phyloP scores from a whole-genome alignment of 53 echinoderm and acorn worm genomes.

The Paracentrotus lividus region DNA sequence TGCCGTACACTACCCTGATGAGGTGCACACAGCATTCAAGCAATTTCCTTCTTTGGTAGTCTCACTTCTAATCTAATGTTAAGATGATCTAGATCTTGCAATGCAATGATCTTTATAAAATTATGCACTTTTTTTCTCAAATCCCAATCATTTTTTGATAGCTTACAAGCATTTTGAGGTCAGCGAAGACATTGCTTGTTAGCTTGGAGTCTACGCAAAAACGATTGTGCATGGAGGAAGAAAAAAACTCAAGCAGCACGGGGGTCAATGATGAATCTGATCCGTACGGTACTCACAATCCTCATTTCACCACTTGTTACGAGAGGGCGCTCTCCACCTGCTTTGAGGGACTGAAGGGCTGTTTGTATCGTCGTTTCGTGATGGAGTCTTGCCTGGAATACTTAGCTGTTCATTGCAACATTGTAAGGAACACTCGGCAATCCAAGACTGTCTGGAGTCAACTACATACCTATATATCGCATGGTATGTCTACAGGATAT shows the following conservation, averaged over 20 bases:
- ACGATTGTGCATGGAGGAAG: neutral
- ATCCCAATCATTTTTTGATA: neutral
- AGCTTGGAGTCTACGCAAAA: neutral
- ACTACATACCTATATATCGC: conserved; percentile 29
- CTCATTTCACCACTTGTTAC: conserved; percentile 34
- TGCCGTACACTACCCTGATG: too few species aligned
- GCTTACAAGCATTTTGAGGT: neutral
- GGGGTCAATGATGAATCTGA: neutral
- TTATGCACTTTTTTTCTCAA: neutral
- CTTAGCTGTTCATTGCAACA: conserved; percentile 35
- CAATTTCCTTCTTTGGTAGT: too few species aligned
- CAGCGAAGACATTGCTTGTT: neutral
- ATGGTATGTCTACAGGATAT: too few species aligned
- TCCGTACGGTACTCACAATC: neutral
- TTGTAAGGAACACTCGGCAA: neutral
- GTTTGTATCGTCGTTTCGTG: neutral
- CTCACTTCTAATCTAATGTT: too few species aligned
- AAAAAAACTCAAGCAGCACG: neutral
- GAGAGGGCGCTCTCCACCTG: conserved; percentile 43
- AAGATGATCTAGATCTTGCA: too few species aligned
- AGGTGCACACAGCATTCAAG: too few species aligned
- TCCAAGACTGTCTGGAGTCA: conserved; percentile 5
- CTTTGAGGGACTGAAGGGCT: neutral
- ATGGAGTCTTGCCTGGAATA: conserved; percentile 49
- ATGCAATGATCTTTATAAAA: too few species aligned